Percentiles rank a stretch among this genome's conserved stretches.
Conservation (phyloP, 2,113 vertebrate species). For the Actinemys pallida region DNA sequence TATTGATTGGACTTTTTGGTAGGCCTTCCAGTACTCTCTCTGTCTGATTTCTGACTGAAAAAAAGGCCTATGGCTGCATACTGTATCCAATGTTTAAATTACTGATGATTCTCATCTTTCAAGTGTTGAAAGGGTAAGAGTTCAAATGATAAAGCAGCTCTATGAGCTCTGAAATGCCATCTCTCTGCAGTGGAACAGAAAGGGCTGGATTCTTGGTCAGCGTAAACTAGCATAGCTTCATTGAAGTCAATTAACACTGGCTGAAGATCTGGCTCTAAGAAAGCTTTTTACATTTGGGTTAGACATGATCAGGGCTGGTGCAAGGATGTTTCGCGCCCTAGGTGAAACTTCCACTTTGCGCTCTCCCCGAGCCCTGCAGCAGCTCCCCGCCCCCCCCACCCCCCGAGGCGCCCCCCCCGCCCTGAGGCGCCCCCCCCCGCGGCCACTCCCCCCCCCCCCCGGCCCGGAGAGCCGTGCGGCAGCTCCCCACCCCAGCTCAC, state of each 20-base stretch:
- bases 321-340: too few relatives aligned
- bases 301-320: neutral
- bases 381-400: too few relatives aligned
- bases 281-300: neutral
- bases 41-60: slow-evolving; percentile 32
- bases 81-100: slow-evolving; percentile 10
- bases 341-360: too few relatives aligned
- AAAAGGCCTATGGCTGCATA: neutral
- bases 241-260: neutral
- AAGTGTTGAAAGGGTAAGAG: neutral
- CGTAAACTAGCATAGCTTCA: neutral
- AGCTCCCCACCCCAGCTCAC: too few relatives aligned
- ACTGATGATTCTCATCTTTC: neutral
- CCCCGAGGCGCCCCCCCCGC: too few relatives aligned
- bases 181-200: neutral
- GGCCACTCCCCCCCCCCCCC: too few relatives aligned
- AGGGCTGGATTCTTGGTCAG: neutral
- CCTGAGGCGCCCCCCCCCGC: too few relatives aligned
- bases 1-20: slow-evolving; percentile 34
- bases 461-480: too few relatives aligned
- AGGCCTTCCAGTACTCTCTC: slow-evolving; percentile 23
- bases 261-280: neutral
- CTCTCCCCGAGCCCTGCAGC: too few relatives aligned
- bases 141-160: neutral
- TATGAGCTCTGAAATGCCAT: neutral